Evolutionary conservation across 1,140 invertebrate genomes (phyloP).

Genomic region (Drosophila baimaii): DNA sequence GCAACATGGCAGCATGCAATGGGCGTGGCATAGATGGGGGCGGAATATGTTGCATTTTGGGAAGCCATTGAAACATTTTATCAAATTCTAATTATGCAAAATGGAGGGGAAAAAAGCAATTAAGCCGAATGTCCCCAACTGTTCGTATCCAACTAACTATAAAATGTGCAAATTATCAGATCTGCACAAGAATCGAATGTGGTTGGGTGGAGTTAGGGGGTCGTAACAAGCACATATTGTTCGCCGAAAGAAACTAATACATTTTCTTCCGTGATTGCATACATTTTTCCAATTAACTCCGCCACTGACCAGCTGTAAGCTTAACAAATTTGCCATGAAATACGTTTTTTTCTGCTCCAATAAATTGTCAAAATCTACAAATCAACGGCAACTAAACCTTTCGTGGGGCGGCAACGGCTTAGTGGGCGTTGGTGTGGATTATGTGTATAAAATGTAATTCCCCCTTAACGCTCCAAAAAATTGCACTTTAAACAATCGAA

Average conservation of each 20-base stretch:
- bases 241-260: constrained; percentile 12
- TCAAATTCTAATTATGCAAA: constrained; percentile 72
- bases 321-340: constrained; percentile 70
- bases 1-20: constrained; percentile 45
- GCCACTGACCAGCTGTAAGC: constrained; percentile 27
- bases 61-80: constrained; percentile 53
- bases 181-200: constrained; percentile 8
- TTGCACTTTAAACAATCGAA: constrained; percentile 69
- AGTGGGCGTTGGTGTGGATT: constrained; percentile 1
- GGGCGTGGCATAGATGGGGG: constrained; percentile 27
- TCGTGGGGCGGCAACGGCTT: background rate
- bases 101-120: constrained; percentile 73
- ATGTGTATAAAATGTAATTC: constrained; percentile 60
- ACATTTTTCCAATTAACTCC: constrained; percentile 69
- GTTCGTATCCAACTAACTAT: constrained; percentile 37
- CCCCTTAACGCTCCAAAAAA: constrained; percentile 73
- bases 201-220: background rate
- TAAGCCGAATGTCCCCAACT: constrained; percentile 56
- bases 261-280: constrained; percentile 38
- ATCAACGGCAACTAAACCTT: constrained; percentile 66
- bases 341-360: constrained; percentile 63
- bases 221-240: constrained; percentile 17
- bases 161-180: constrained; percentile 70
- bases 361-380: constrained; percentile 74
- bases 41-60: constrained; percentile 26